Evolutionary conservation across 2,797 vertebrate species (phyloP).

Genomic region (Poliocrania exsul): DNA sequence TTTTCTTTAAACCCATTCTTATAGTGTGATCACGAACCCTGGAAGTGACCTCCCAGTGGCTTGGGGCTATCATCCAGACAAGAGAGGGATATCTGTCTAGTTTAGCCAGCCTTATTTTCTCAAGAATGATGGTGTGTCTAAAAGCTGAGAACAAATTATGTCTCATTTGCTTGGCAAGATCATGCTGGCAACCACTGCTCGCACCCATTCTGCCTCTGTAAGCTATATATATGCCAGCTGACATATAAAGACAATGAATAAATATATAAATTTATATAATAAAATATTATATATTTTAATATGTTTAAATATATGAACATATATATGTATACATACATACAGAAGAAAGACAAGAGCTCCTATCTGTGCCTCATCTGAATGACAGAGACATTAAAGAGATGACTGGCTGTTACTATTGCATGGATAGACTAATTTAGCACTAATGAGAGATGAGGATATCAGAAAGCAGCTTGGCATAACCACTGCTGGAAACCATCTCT

Average conservation of each 20-base stretch:
- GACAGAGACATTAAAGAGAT: neutral
- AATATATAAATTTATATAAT: neutral
- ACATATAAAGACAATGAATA: neutral
- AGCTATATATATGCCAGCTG: neutral
- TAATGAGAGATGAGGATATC: neutral
- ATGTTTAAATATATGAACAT: neutral
- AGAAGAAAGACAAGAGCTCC: neutral
- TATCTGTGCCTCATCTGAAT: neutral
- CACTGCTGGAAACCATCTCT: neutral
- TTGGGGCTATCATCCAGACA: neutral
- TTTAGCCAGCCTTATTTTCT: conserved; percentile 5
- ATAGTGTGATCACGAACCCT: neutral
- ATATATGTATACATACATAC: rapidly evolving
- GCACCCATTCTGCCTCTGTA: neutral
- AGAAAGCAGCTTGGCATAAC: neutral
- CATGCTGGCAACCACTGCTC: neutral
- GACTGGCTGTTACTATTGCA: neutral
- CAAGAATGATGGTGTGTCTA: conserved; percentile 3
- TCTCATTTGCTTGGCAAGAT: conserved; percentile 4
- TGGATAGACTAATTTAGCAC: neutral
- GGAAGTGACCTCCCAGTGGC: neutral
- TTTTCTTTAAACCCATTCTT: neutral
- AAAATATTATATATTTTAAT: neutral
- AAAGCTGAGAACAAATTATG: conserved; percentile 13
- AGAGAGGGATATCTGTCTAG: conserved; percentile 7